Conservation (phyloP, 2,797 vertebrate genomes). For the Crenuchus spilurus region DNA sequence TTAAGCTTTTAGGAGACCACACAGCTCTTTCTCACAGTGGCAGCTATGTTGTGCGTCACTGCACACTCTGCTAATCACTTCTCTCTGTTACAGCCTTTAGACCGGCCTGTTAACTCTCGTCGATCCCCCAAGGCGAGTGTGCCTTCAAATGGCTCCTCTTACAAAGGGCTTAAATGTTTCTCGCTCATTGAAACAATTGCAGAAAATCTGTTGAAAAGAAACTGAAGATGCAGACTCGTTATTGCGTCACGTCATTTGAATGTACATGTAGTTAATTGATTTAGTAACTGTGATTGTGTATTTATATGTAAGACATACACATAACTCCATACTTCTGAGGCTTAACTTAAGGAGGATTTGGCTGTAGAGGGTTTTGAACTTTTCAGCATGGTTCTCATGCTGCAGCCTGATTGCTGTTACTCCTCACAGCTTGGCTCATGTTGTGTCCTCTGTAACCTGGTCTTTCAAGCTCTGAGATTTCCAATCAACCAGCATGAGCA, state of each 20-base stretch:
- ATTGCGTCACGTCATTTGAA: too few species aligned
- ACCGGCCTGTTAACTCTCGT: neutral
- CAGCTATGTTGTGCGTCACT: slow-evolving; percentile 5
- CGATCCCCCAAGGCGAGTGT: neutral
- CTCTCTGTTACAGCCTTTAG: neutral
- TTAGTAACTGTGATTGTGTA: too few species aligned
- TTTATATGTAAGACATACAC: too few species aligned
- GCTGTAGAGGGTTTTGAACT: too few species aligned
- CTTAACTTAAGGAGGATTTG: neutral
- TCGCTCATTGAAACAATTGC: too few species aligned
- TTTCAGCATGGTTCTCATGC: neutral
- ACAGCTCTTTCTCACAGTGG: slow-evolving; percentile 12
- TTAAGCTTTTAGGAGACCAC: slow-evolving; percentile 5
- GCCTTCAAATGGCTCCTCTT: too few species aligned
- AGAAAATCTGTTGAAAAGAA: too few species aligned
- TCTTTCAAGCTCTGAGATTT: too few species aligned
- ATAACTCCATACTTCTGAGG: neutral
- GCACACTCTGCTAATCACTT: neutral
- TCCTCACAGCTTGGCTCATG: neutral
- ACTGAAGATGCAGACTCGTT: too few species aligned
- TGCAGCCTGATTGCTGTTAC: neutral
- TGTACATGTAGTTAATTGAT: too few species aligned
- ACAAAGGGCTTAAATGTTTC: too few species aligned
- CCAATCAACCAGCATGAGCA: too few species aligned
- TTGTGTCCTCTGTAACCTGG: slow-evolving; percentile 15